Evolutionary conservation across 2,888 invertebrate genomes (phyloP).

Genomic region (Odontocerum albicorne): DNA sequence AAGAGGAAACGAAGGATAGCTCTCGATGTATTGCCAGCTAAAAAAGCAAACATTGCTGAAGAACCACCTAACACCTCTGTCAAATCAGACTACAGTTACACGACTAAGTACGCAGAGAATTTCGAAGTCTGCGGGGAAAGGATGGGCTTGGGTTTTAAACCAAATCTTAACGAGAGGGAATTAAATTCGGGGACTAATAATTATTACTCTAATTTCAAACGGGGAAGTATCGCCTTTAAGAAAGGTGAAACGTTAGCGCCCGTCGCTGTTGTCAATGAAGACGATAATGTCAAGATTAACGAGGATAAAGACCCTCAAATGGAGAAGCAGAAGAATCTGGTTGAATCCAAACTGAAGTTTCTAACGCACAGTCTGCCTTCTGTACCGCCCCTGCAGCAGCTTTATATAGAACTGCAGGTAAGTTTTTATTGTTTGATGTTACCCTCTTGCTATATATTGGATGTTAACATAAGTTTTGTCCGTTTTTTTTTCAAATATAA

Average conservation of each 20-base stretch:
- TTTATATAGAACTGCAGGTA: slow-evolving; percentile 62
- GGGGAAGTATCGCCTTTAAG: slow-evolving; percentile 52
- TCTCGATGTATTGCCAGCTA: slow-evolving; percentile 49
- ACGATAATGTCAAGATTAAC: slow-evolving; percentile 49
- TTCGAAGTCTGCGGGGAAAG: slow-evolving; percentile 53
- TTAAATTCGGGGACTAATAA: slow-evolving; percentile 39
- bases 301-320: slow-evolving; percentile 41
- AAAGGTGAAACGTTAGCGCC: slow-evolving; percentile 52
- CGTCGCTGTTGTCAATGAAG: slow-evolving; percentile 32
- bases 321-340: slow-evolving; percentile 47
- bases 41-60: slow-evolving; percentile 39
- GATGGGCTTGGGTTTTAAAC: slow-evolving; percentile 52
- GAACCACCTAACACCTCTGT: not conserved
- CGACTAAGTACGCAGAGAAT: slow-evolving; percentile 52
- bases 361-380: slow-evolving; percentile 52
- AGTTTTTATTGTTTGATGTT: slow-evolving; percentile 28
- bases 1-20: slow-evolving; percentile 53
- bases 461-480: too few relatives aligned
- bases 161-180: slow-evolving; percentile 13
- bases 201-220: slow-evolving; percentile 44
- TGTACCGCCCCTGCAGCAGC: slow-evolving; percentile 57
- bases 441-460: slow-evolving; percentile 1
- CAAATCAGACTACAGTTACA: slow-evolving; percentile 41
- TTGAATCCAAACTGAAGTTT: slow-evolving; percentile 58
- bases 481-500: too few relatives aligned